These are phyloP conservation scores for Ornithoptera alexandrae DNA, from an alignment of 2,888 invertebrate genomes.

Conservation along the genomic window DNA sequence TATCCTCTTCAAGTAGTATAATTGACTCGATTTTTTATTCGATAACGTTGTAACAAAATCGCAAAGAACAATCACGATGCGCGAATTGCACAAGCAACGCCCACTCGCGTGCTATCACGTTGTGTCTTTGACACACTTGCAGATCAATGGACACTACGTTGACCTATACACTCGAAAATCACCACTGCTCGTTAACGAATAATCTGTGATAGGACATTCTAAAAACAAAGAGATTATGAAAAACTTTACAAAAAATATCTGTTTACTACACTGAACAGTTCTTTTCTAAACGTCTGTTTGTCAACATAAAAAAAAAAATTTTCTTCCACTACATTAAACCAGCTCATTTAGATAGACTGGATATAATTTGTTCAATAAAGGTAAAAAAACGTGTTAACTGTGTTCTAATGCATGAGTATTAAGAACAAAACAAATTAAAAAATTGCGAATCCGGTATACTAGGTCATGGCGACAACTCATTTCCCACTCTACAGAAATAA, in stretches of 20 bases:
- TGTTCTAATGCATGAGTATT: background rate
- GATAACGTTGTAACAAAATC: constrained; percentile 10
- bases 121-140: constrained; percentile 75
- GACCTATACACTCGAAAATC: constrained; percentile 36
- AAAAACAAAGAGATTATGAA: background rate
- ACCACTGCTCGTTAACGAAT: constrained; percentile 28
- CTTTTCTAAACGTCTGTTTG: background rate
- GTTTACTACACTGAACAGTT: background rate
- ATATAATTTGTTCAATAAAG: no score
- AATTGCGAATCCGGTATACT: constrained; percentile 7
- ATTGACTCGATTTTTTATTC: background rate
- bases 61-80: constrained; percentile 49
- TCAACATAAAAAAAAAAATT: background rate
- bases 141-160: constrained; percentile 58
- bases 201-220: background rate
- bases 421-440: background rate
- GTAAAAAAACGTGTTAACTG: background rate
- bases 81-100: constrained; percentile 59
- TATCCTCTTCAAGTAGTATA: background rate
- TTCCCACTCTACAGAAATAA: constrained; percentile 20
- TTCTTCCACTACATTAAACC: no score
- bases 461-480: constrained; percentile 21
- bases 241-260: background rate
- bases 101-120: constrained; percentile 64
- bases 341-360: no score